phyloP scores from a whole-genome alignment of 2,888 invertebrate species.

The Agapostemon virescens region DNA sequence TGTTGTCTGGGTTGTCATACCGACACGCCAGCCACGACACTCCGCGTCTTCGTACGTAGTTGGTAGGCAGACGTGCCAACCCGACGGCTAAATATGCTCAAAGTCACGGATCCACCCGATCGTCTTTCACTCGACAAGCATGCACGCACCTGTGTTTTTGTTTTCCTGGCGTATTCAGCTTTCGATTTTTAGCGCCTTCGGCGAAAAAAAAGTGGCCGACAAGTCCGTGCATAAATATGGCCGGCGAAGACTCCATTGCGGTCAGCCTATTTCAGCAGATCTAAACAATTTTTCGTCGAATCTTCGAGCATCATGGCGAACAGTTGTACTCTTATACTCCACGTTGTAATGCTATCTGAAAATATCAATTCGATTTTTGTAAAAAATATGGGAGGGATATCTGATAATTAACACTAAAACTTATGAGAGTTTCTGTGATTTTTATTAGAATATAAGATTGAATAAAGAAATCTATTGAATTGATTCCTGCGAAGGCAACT shows the following conservation, averaged over 20 bases:
- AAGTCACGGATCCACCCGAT: slow-evolving; percentile 60
- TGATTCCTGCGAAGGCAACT: too few species aligned
- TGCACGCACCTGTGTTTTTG: slow-evolving; percentile 51
- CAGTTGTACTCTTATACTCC: background rate
- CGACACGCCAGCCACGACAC: slow-evolving; percentile 69
- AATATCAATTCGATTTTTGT: background rate
- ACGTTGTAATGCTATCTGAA: background rate
- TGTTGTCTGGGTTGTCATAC: slow-evolving; percentile 71
- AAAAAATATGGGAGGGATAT: background rate
- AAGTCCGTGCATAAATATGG: background rate
- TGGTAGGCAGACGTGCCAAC: slow-evolving; percentile 71
- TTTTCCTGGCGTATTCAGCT: slow-evolving; percentile 37
- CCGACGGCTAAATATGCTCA: slow-evolving; percentile 67
- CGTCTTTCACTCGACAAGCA: slow-evolving; percentile 36
- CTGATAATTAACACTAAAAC: background rate
- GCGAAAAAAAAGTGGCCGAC: slow-evolving; percentile 6
- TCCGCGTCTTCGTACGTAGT: slow-evolving; percentile 57
- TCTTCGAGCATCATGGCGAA: background rate
- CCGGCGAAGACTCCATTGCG: background rate
- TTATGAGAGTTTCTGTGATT: too few species aligned
- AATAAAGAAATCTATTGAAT: too few species aligned
- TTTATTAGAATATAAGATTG: too few species aligned
- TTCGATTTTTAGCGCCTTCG: slow-evolving; percentile 39
- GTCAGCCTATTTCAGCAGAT: background rate
- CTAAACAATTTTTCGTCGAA: background rate